Conservation (phyloP, 1,140 invertebrate genomes). For the Dendrolimus punctatus region DNA sequence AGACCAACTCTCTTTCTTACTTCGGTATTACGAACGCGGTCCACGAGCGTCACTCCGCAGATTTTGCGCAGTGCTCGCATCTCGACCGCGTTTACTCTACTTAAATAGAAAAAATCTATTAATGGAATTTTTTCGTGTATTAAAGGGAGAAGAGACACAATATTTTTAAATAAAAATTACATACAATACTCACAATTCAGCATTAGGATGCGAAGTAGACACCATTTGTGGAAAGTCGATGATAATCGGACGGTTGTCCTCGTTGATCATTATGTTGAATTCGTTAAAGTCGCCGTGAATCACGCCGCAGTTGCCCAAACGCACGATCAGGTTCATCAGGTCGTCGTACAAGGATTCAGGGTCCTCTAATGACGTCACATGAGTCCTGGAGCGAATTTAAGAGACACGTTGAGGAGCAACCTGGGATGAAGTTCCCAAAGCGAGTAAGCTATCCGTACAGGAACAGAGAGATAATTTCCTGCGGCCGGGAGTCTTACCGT, state of each 20-base stretch:
- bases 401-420: background rate
- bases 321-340: slow-evolving; percentile 95
- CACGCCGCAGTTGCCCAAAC: slow-evolving; percentile 93
- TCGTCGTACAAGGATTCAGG: slow-evolving; percentile 91
- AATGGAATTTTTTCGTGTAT: no score
- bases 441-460: no score
- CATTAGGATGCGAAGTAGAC: slow-evolving; percentile 93
- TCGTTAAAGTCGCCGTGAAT: slow-evolving; percentile 99
- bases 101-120: no score
- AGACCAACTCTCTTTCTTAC: no score
- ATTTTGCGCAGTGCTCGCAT: no score
- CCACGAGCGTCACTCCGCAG: no score
- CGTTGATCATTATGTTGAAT: slow-evolving; percentile 95
- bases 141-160: no score
- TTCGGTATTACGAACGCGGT: no score
- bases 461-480: no score
- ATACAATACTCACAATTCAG: slow-evolving; percentile 81
- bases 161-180: background rate
- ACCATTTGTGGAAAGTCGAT: slow-evolving; percentile 99
- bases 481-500: no score
- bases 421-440: no score
- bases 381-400: slow-evolving; percentile 74
- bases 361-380: slow-evolving; percentile 85
- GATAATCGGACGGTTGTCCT: slow-evolving; percentile 87
- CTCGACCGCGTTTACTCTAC: no score